phyloP scores from a whole-genome alignment of 2,113 vertebrate species.

The Bufo bufo region DNA sequence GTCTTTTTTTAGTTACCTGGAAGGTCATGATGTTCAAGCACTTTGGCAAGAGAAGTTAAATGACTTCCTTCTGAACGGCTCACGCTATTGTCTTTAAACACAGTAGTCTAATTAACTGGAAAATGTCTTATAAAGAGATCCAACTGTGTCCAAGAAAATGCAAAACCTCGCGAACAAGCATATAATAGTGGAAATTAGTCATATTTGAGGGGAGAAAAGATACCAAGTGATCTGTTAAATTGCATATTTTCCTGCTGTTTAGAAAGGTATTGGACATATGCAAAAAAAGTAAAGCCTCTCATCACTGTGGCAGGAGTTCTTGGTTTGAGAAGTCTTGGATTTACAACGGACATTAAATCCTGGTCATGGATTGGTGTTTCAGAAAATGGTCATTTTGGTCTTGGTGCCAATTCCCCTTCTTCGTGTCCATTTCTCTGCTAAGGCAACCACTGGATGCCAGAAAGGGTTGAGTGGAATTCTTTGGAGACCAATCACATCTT shows the following conservation, averaged over 20 bases:
- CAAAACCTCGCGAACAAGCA: constrained; percentile 39
- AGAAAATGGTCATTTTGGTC: neutral
- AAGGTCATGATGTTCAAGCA: constrained; percentile 26
- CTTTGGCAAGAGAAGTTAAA: constrained; percentile 33
- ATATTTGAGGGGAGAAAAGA: constrained; percentile 44
- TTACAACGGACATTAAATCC: neutral
- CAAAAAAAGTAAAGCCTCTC: neutral
- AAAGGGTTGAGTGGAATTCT: neutral
- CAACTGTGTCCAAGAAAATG: constrained; percentile 47
- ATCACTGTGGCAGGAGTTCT: neutral
- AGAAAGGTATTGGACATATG: neutral
- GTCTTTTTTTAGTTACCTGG: neutral
- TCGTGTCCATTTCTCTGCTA: neutral
- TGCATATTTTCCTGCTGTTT: constrained; percentile 36
- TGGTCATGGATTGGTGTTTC: constrained; percentile 10
- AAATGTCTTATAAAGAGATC: constrained; percentile 49
- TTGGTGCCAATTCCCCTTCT: neutral
- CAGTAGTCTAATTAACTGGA: constrained; percentile 54
- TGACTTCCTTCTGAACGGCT: constrained; percentile 35
- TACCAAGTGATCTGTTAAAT: constrained; percentile 46
- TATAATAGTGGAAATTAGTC: constrained; percentile 52
- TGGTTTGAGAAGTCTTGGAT: neutral
- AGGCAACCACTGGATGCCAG: neutral
- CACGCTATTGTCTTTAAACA: constrained; percentile 48
- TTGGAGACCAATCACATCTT: neutral